Evolutionary conservation across 2,888 invertebrate species (phyloP), one percentile per base, ranked within the genome.

Genomic region (Drosophila leonis): DNA sequence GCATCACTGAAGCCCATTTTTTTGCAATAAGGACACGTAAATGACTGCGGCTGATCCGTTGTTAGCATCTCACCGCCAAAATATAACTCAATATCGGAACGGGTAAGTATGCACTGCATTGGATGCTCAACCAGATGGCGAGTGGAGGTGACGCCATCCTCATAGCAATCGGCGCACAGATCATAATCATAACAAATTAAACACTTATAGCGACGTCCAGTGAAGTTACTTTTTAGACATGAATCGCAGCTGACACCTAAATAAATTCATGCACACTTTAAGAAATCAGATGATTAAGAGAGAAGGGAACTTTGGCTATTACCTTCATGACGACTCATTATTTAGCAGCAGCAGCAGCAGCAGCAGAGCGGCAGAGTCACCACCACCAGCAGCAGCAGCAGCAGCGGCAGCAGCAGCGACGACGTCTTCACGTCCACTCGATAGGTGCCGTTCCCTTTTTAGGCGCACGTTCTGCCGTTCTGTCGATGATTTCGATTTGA

Each of bases 191-290:
- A 98, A 94, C 99, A 99, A 92, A 98, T 96, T 93, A 99, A 95
- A 95, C 99, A 99, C 95, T 99, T 99, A 94, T 98, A 99, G 91
- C 99, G 96, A 93, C 98, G 96, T 91, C 99, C 99, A 94, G 97
- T 95, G 94, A 99, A 99, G 94, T 99, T 98, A 93, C 97, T 97
- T 95, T 98, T 98, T 94, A 98, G 95, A 95, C 99, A 99, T 93
- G 98, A 98, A 96, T 99, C 99, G 96, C 99, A 99, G 95, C 98
- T 99, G 93, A 99, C 99, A 95, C 99, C 99, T 98, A 93, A 37
- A 54, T 9, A 49, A 39, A 4, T 39, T 13, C 6, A 27, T 35
- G 5, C 13, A 48, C 20, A 13, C 39, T 24, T 29, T 33, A 20
- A n/a, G 10, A 12, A 12, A 20, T 49, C 10, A 18, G 18, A 49